A percentile compares a stretch with the other conserved stretches of the same genome.
phyloP scores from a whole-genome alignment of 2,113 vertebrate species.

The Platycercus adscitus region DNA sequence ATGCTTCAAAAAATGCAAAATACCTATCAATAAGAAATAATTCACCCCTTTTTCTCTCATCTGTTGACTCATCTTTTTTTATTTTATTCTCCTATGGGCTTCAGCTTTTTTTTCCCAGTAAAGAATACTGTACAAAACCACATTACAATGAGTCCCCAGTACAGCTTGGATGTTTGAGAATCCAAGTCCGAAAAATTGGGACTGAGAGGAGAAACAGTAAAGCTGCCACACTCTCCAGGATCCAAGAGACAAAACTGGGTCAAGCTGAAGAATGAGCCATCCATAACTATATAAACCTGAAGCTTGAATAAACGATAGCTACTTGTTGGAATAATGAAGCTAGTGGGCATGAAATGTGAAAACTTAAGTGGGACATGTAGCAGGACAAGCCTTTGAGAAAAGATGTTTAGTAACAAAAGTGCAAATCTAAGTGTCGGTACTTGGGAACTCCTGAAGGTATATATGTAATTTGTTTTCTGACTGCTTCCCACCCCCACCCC shows the following conservation, averaged over 20 bases:
- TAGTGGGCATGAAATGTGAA: background rate
- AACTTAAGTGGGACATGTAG: background rate
- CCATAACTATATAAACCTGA: background rate
- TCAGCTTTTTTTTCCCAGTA: background rate
- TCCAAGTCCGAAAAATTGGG: background rate
- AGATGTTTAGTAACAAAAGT: background rate
- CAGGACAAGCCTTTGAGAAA: background rate
- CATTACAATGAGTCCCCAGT: background rate
- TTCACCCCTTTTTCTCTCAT: constrained; percentile 77
- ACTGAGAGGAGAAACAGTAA: background rate
- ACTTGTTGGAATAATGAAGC: background rate
- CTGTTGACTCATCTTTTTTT: constrained; percentile 25
- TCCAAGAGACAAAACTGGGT: background rate
- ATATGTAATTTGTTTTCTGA: background rate
- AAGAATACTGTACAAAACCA: background rate
- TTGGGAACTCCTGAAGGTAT: background rate
- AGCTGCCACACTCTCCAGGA: background rate
- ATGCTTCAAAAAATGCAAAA: constrained; percentile 89
- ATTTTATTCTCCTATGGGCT: background rate
- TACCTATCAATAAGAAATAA: constrained; percentile 81
- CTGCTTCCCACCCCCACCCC: rapidly evolving
- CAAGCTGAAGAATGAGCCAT: background rate
- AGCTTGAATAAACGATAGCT: background rate
- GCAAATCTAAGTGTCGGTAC: background rate
- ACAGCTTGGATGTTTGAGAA: background rate